Evolutionary conservation across 2,113 vertebrate species (phyloP), one percentile per base, ranked within the genome.

Genomic region (Oncorhynchus kisutch): DNA sequence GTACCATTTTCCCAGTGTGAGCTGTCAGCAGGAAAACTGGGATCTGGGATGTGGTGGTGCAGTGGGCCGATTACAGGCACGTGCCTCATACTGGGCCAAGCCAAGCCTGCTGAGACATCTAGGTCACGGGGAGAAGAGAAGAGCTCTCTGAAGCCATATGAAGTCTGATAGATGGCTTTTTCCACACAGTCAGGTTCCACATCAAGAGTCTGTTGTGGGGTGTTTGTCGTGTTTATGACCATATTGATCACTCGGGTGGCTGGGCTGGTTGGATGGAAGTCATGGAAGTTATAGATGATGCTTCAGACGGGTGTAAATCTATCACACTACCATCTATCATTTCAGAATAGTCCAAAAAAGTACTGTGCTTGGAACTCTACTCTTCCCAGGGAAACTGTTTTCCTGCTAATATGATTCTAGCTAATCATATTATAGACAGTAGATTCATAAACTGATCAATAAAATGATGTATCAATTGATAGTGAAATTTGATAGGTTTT

Each of bases 201-300:
- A 31, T 25, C 81, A n/a, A 75, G 74, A 80, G 73, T 86, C 72
- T 80, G 45, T 68, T 79, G 78, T 84, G 83, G 73, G 70, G 76
- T 78, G 85, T 84, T 71, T 70, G 71, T 45, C 39, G 9, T 82
- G 84, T 85, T 87, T 82, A 84, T 90, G 79, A 85, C 85, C 79
- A 88, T 84, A 84, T 78, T 81, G 89, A 87, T 85, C 77, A 73
- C 82, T 77, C 34, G 79, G 85, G 81, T 87, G 85, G 87, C 77
- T 85, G 22, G 0, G 74, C 71, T 5, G 12, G 73, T 85, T 73
- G 75, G 65, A 59, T 66, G 77, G 54, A 62, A 79, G 71, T 81
- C 5, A 51, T 39, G 39, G 39, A 39, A 39, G 39, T 39, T 39
- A 39, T 27, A 7, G 70, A 29, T 29, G 49, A 75, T 31, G 3